Conservation (phyloP, 53 echinoderm and acorn worm genomes). For the Echinometra lucunter region DNA sequence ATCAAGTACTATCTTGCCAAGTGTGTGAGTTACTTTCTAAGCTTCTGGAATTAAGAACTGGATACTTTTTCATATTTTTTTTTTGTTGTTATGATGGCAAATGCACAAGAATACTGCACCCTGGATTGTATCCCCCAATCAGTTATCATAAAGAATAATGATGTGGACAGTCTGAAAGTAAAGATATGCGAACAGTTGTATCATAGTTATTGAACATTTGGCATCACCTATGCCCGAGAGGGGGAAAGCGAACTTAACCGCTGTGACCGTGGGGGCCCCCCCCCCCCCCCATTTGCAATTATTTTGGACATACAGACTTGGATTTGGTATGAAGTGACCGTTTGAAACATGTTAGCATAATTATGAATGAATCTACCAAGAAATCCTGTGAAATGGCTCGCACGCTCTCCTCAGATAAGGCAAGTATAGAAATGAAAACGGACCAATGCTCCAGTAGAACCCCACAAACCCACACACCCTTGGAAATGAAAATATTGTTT, state of each 20-base stretch:
- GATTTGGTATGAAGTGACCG: too few species aligned
- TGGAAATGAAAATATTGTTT: neutral
- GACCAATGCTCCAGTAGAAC: neutral
- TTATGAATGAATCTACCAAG: too few species aligned
- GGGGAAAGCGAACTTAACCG: too few species aligned
- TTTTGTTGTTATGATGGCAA: neutral
- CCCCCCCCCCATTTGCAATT: too few species aligned
- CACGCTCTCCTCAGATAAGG: too few species aligned
- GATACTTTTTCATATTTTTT: neutral
- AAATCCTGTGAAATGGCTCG: too few species aligned
- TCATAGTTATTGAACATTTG: neutral
- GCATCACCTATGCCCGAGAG: too few species aligned
- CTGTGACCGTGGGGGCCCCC: too few species aligned
- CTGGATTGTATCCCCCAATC: neutral
- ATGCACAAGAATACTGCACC: neutral
- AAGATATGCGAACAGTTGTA: neutral
- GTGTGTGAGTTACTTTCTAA: constrained; percentile 39
- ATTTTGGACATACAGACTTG: neutral
- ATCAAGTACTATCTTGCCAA: constrained; percentile 48
- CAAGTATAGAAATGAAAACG: too few species aligned
- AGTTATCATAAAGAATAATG: neutral
- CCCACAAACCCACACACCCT: neutral
- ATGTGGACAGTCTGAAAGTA: neutral
- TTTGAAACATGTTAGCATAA: too few species aligned
- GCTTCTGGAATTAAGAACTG: neutral